A percentile compares a stretch with the other conserved stretches of the same genome.
These are phyloP conservation scores for Gonioctena quinquepunctata DNA, from an alignment of 1,140 invertebrate genomes.

Conservation along the genomic window DNA sequence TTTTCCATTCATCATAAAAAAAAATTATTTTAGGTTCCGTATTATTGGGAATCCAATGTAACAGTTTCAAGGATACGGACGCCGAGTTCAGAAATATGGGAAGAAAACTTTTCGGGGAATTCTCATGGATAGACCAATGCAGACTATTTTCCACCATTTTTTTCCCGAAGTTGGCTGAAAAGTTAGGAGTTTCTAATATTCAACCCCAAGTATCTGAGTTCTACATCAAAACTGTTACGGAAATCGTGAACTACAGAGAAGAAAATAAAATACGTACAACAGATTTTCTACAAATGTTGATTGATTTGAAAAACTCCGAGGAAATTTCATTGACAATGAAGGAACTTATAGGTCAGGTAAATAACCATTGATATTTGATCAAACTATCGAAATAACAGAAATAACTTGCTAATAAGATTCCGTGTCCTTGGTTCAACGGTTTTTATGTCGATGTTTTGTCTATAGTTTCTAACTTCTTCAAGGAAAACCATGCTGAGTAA, in stretches of 20 bases:
- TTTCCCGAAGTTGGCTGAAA: background rate
- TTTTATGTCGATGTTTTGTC: too few species aligned
- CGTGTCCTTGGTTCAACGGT: too few species aligned
- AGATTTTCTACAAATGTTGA: constrained; percentile 61
- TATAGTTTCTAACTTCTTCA: too few species aligned
- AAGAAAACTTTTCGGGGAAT: constrained; percentile 36
- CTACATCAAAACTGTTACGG: constrained; percentile 54
- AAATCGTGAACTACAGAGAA: constrained; percentile 57
- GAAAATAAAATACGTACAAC: constrained; percentile 53
- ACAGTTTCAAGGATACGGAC: constrained; percentile 59
- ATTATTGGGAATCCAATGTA: constrained; percentile 63
- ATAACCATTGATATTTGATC: background rate
- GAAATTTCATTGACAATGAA: background rate
- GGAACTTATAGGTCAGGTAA: background rate
- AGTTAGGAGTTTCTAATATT: background rate
- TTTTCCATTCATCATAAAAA: too few species aligned
- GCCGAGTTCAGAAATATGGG: constrained; percentile 54
- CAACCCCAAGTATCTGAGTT: constrained; percentile 44
- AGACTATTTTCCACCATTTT: background rate
- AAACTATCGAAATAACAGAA: too few species aligned
- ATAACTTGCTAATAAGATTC: background rate
- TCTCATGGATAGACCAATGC: background rate
- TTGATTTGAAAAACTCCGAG: constrained; percentile 32
- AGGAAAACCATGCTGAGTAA: background rate
- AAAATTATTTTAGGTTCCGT: constrained; percentile 56